Percentiles rank a stretch among this genome's conserved stretches.
phyloP scores from a whole-genome alignment of 2,888 invertebrate genomes.

The Notodonta dromedarius region DNA sequence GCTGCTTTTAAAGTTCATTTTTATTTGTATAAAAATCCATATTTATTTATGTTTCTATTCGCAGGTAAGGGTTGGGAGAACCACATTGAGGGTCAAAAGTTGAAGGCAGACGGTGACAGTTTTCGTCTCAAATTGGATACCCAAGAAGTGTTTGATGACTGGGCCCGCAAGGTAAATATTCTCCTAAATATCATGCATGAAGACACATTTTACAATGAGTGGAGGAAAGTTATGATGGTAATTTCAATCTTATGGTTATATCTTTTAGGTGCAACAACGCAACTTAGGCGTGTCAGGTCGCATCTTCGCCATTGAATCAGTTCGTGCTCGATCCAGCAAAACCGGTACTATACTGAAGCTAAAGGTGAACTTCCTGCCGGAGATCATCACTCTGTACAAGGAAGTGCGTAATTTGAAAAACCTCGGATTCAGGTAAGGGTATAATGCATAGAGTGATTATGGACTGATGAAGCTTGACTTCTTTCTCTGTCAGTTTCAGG shows the following conservation, averaged over 20 bases:
- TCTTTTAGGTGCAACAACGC: conserved; percentile 90
- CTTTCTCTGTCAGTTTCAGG: too few species aligned
- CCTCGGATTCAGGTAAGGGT: conserved; percentile 90
- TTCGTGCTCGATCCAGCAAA: conserved; percentile 90
- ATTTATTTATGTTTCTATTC: conserved; percentile 2
- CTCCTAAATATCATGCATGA: neutral
- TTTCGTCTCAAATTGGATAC: conserved; percentile 98
- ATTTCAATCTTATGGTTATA: conserved; percentile 11
- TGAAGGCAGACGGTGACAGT: conserved; percentile 99
- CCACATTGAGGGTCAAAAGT: conserved; percentile 98
- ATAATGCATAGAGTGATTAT: neutral
- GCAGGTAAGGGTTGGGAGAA: conserved; percentile 98
- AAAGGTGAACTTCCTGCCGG: conserved; percentile 97
- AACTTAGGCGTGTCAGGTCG: conserved; percentile 97
- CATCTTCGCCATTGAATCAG: conserved; percentile 96
- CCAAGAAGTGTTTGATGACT: conserved; percentile 98
- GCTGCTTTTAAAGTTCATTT: too few species aligned
- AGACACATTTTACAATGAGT: neutral
- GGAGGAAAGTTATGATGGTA: neutral
- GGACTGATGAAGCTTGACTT: neutral
- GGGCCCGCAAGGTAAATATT: conserved; percentile 91
- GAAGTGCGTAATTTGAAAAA: conserved; percentile 98
- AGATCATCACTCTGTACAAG: conserved; percentile 98
- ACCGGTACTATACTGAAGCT: conserved; percentile 93
- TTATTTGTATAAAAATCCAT: too few species aligned